Percentiles rank a stretch among this genome's conserved stretches.
phyloP scores from a whole-genome alignment of 2,113 vertebrate species.

The Miniopterus natalensis region DNA sequence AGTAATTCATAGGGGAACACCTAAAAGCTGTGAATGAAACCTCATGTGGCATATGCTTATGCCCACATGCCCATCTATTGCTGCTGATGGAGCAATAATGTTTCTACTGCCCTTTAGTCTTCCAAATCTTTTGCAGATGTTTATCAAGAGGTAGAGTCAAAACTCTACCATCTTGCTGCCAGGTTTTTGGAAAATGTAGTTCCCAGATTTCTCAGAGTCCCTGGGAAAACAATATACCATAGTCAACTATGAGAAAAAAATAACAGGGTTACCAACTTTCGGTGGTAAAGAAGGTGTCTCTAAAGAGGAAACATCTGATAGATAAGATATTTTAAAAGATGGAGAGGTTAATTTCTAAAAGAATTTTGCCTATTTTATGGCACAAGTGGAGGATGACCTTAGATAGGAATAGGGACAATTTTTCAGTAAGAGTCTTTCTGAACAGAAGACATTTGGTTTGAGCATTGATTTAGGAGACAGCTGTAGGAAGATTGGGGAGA shows the following conservation, averaged over 20 bases:
- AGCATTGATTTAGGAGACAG: not conserved
- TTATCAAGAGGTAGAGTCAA: constrained; percentile 6
- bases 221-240: constrained; percentile 1
- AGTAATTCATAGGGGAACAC: not conserved
- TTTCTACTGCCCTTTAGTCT: not conserved
- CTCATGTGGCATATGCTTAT: not conserved
- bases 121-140: not conserved
- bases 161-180: not conserved
- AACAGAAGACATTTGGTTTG: constrained; percentile 25
- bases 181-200: constrained; percentile 11
- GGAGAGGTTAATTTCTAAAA: not conserved
- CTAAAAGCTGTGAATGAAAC: not conserved
- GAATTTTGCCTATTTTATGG: constrained; percentile 21
- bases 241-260: not conserved
- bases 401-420: not conserved
- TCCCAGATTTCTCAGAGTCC: not conserved
- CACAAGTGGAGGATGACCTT: not conserved
- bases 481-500: not conserved
- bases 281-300: not conserved
- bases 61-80: not conserved
- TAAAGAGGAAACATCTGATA: not conserved
- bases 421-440: not conserved
- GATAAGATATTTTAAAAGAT: not conserved
- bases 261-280: not conserved
- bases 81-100: not conserved